Evolutionary conservation across 2,113 vertebrate species (phyloP), one percentile per base, ranked within the genome.

Genomic region (Calypte anna): DNA sequence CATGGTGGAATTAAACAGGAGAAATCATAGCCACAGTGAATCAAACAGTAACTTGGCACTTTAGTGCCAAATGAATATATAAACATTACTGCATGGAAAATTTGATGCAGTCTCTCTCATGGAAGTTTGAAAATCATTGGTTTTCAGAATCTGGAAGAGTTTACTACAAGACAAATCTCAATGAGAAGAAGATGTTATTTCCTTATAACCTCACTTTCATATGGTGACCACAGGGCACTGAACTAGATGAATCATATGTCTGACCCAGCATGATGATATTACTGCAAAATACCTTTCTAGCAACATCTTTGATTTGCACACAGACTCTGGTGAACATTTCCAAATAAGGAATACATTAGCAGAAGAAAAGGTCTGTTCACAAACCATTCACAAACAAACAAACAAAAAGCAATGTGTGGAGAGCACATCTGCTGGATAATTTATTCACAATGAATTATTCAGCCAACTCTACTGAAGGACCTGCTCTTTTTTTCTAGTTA

Each of bases 361-460:
- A 88, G 79, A 82, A 91, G 75, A 86, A 95, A 82, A 80, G 59
- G 54, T 88, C 89, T 95, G 77, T 76, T 96, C 91, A 76, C 66
- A 94, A 95, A 87, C 62, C 70, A 54, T 88, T 96, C 76, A 82
- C 78, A 95, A 94, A 94, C 77, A 96, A 92, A 94, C 78, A 92
- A 93, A 89, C 87, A 95, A 91, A 95, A 93, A 91, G 67, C 66
- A 89, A 77, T 87, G 62, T 89, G 83, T 82, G 74, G 54, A 40
- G 88, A 80, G 79, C 96, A 84, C 81, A 94, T 95, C 86, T 94
- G 83, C 58, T 94, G 83, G 80, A 63, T 94, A 93, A 94, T 95
- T 93, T 95, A 95, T 95, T 94, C 91, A 86, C 69, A 79, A 94
- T 92, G 89, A 96, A 96, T 95, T 94, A 96, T 96, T 94, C 94